A percentile compares a stretch with the other conserved stretches of the same genome.
These are phyloP conservation scores for Chelonoidis abingdonii DNA, from an alignment of 2,113 vertebrate genomes.

Conservation along the genomic window DNA sequence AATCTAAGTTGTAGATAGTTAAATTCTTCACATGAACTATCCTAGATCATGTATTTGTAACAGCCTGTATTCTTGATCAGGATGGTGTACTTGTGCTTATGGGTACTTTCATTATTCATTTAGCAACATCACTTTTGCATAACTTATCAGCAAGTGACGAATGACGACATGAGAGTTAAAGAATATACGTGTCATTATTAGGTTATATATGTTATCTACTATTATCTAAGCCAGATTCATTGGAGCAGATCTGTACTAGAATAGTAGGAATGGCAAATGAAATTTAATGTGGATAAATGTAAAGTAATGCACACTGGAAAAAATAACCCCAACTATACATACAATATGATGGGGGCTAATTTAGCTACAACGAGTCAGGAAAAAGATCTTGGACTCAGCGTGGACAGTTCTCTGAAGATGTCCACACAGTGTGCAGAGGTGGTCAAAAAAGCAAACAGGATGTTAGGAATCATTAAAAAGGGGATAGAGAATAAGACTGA, in stretches of 20 bases:
- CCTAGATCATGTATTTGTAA: neutral
- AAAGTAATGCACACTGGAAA: too few species aligned
- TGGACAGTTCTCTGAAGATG: too few species aligned
- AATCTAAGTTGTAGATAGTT: neutral
- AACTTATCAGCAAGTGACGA: constrained; percentile 11
- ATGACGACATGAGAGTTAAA: neutral
- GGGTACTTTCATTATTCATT: neutral
- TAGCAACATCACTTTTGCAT: neutral
- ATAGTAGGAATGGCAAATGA: neutral
- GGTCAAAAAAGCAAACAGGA: too few species aligned
- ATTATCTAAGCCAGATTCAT: neutral
- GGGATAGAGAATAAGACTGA: too few species aligned
- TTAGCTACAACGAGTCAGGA: too few species aligned
- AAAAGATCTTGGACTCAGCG: too few species aligned
- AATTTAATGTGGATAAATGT: too few species aligned
- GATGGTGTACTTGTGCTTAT: neutral
- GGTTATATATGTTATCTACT: neutral
- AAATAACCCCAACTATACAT: too few species aligned
- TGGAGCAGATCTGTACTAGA: constrained; percentile 17
- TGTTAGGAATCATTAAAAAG: too few species aligned
- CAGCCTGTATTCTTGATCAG: accelerated
- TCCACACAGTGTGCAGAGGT: too few species aligned
- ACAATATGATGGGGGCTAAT: too few species aligned
- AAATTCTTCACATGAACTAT: neutral
- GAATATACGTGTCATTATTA: neutral